phyloP scores from a whole-genome alignment of 1,140 invertebrate species.

The Rhysida immarginata region DNA sequence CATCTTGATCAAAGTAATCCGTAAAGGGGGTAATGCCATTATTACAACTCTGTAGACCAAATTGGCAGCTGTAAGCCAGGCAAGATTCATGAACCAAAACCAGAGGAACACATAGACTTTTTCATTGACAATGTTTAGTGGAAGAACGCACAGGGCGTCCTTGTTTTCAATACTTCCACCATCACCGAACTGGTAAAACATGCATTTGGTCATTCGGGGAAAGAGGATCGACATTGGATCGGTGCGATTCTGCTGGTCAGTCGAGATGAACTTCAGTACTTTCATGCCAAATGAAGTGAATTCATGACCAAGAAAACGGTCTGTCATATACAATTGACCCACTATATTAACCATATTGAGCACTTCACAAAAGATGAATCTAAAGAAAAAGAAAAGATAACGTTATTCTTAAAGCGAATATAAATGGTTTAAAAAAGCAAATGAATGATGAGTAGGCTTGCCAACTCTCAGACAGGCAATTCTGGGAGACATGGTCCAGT shows the following conservation, averaged over 20 bases:
- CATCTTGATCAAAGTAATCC: no score
- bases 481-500: no score
- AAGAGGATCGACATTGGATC: slow-evolving; percentile 8
- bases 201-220: slow-evolving; percentile 13
- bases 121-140: slow-evolving; percentile 5
- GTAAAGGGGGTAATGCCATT: no score
- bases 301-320: neutral
- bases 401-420: no score
- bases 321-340: neutral
- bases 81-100: slow-evolving; percentile 1
- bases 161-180: slow-evolving; percentile 3
- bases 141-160: slow-evolving; percentile 5
- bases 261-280: neutral
- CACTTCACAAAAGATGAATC: neutral
- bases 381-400: no score
- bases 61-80: no score
- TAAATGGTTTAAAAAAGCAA: no score
- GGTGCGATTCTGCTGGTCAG: neutral
- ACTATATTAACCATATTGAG: neutral
- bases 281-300: neutral
- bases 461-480: no score
- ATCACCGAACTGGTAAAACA: slow-evolving; percentile 2
- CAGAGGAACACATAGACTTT: neutral
- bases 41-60: no score
- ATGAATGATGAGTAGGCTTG: no score